These are phyloP conservation scores for Drosophila setifemur DNA, from an alignment of 1,140 invertebrate species.

Conservation along the genomic window DNA sequence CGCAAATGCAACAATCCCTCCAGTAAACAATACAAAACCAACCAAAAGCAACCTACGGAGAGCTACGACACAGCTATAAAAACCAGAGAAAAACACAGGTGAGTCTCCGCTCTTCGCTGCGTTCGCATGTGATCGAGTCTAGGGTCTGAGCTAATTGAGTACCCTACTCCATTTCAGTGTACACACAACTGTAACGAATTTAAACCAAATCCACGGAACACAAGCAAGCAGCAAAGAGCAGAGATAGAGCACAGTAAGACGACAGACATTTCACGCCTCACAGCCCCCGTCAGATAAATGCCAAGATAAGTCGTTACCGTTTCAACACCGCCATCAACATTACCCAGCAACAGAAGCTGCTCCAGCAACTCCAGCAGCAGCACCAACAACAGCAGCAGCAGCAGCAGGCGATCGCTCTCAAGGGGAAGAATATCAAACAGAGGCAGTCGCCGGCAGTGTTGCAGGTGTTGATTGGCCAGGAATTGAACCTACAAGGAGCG, in stretches of 20 bases:
- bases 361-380: conserved; percentile 53
- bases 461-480: conserved; percentile 18
- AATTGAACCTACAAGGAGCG: background rate
- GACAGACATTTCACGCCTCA: background rate
- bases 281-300: conserved; percentile 42
- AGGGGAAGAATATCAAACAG: conserved; percentile 1
- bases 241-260: background rate
- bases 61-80: background rate
- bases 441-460: background rate
- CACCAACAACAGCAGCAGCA: conserved; percentile 14
- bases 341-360: conserved; percentile 48
- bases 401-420: conserved; percentile 8
- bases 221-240: background rate
- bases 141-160: conserved; percentile 8
- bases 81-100: conserved; percentile 34
- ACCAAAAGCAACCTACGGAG: conserved; percentile 4
- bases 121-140: too few species aligned
- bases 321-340: conserved; percentile 70
- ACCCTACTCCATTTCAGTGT: conserved; percentile 46
- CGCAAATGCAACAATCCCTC: conserved; percentile 71
- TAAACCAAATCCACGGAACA: conserved; percentile 18
- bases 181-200: conserved; percentile 67
- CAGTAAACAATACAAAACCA: conserved; percentile 50
- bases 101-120: too few species aligned
- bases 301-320: conserved; percentile 74